Percentiles rank a stretch among this genome's conserved stretches.
Evolutionary conservation across 35 echinoderm and acorn worm species (phyloP).

Genomic region (Lytechinus variegatus): DNA sequence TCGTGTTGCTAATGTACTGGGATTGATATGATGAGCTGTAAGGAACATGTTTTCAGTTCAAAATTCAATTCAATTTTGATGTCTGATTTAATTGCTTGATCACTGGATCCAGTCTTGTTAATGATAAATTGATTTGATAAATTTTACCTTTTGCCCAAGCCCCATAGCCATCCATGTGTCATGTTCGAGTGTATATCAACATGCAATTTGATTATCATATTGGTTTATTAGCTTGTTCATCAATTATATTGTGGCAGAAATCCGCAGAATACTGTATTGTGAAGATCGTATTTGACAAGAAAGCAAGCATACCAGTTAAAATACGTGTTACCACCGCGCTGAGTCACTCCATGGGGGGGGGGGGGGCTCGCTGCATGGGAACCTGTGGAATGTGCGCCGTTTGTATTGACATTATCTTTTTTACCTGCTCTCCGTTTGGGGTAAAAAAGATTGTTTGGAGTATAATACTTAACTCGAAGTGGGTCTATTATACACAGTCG

Average conservation of each 20-base stretch:
- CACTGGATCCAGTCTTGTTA: too few relatives aligned
- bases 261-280: neutral
- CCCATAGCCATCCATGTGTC: too few relatives aligned
- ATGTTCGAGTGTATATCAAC: too few relatives aligned
- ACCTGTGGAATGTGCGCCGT: slow-evolving; percentile 35
- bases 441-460: neutral
- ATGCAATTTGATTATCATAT: too few relatives aligned
- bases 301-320: neutral
- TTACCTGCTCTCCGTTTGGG: neutral
- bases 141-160: too few relatives aligned
- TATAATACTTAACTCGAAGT: neutral
- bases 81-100: neutral
- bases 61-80: neutral
- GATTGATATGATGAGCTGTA: neutral
- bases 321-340: neutral
- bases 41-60: neutral
- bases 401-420: slow-evolving; percentile 28
- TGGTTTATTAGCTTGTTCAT: too few relatives aligned
- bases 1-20: neutral
- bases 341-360: neutral
- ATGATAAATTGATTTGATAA: too few relatives aligned
- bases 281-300: neutral
- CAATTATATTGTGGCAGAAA: neutral
- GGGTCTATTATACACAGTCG: neutral
- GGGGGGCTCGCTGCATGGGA: neutral